Evolutionary conservation across 2,113 vertebrate genomes (phyloP), one percentile per base, ranked within the genome.

Genomic region (Synodontis membranacea): DNA sequence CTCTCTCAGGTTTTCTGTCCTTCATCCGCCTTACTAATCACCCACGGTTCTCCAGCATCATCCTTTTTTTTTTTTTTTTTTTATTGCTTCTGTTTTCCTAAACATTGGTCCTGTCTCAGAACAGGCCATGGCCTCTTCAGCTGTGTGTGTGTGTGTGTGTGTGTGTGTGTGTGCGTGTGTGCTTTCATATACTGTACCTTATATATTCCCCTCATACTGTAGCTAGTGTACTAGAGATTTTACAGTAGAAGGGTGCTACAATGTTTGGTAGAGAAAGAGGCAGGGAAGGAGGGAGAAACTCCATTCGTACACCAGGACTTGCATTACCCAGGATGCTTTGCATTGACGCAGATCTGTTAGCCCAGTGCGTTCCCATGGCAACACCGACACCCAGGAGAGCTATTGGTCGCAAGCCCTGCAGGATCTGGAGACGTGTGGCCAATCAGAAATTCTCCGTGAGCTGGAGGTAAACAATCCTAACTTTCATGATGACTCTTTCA

Each of bases 331-430:
- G 92, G 91, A 88, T 89, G 89, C 93, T 94, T 94, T 97, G 96
- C 96, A 89, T 97, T 98, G 95, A 97, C 97, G 95, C 97, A 98
- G 97, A 95, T 97, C 95, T 93, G 92, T 97, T 91, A 97, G 94
- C 94, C 96, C 96, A 89, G 93, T 95, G 94, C 94, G 95, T 95
- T 95, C 95, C 93, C 92, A 91, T 85, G 92, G 91, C 84, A 95
- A 91, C 91, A 94, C 94, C 44, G 94, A 96, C 90, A 95, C 94
- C 1, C 96, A 97, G 86, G 97, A 97, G 94, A 97, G 95, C 93
- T 97, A 98, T 94, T 99, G 98, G 98, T 96, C 95, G 88, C 98
- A 98, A 93, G 97, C 97, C 91, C 94, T 99, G 88, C 98, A 98
- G 93, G 98, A 99, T 94, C 96, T 99, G 90, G 96, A 99, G 96